Evolutionary conservation across 2,888 invertebrate genomes (phyloP).

Genomic region (Hypsopygia costalis): DNA sequence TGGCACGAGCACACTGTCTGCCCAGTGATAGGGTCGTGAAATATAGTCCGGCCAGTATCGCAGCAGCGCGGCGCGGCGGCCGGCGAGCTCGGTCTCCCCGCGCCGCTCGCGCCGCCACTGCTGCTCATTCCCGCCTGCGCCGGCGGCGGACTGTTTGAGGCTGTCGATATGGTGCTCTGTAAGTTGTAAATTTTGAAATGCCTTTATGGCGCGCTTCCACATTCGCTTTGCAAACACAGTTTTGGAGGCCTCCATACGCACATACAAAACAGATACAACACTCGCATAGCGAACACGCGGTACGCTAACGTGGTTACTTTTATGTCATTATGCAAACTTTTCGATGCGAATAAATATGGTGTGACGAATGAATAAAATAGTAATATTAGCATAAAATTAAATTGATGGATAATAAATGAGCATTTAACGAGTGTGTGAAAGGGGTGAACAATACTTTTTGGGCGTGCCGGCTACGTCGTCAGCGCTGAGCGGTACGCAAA

Average conservation of each 20-base stretch:
- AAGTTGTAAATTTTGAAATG: constrained; percentile 80
- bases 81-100: constrained; percentile 75
- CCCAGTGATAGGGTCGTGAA: constrained; percentile 93
- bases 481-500: constrained; percentile 41
- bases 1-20: constrained; percentile 95
- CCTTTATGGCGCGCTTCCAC: constrained; percentile 76
- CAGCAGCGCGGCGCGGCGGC: constrained; percentile 87
- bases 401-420: constrained; percentile 63
- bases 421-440: constrained; percentile 62
- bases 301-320: constrained; percentile 48
- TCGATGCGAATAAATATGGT: constrained; percentile 12
- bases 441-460: constrained; percentile 47
- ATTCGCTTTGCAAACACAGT: constrained; percentile 62
- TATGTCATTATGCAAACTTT: constrained; percentile 8
- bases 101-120: constrained; percentile 73
- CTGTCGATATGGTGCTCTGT: constrained; percentile 85
- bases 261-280: constrained; percentile 32
- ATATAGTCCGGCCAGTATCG: constrained; percentile 94
- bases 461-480: constrained; percentile 61
- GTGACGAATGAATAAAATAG: constrained; percentile 22
- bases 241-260: constrained; percentile 67
- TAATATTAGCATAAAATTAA: constrained; percentile 38
- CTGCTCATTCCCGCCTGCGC: constrained; percentile 81
- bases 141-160: constrained; percentile 85
- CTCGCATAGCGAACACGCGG: constrained; percentile 48